These are phyloP conservation scores for Eulimnadia texana DNA, from an alignment of 1,140 invertebrate species.

Conservation along the genomic window DNA sequence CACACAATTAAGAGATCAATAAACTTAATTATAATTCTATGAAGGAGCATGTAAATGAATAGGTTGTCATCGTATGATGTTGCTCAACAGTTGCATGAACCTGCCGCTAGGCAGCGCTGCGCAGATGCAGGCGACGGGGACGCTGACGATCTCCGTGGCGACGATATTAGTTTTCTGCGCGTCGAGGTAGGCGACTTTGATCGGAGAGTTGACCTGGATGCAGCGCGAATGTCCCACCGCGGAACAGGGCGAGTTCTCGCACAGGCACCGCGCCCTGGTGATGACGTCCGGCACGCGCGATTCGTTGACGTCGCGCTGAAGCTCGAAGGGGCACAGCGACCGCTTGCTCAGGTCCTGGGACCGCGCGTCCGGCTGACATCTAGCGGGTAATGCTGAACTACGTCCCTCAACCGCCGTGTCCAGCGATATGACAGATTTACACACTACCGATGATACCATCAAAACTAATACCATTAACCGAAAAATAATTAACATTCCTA, in stretches of 20 bases:
- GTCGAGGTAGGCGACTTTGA: constrained; percentile 14
- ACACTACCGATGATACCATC: no score
- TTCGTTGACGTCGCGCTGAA: constrained; percentile 4
- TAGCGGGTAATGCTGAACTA: no score
- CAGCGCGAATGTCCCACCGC: no score
- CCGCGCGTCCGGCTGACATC: constrained; percentile 4
- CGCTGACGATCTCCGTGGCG: constrained; percentile 7
- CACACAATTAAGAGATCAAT: no score
- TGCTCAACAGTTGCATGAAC: constrained; percentile 4
- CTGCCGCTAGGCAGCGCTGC: background rate
- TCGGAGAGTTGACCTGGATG: constrained; percentile 1
- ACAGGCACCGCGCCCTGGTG: constrained; percentile 4
- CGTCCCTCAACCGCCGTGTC: no score
- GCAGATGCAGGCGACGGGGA: constrained; percentile 13
- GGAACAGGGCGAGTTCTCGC: constrained; percentile 8
- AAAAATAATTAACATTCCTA: no score
- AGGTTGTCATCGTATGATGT: no score
- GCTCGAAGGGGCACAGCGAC: constrained; percentile 9
- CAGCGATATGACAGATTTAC: no score
- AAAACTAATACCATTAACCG: no score
- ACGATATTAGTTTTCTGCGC: background rate
- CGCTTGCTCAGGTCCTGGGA: constrained; percentile 5
- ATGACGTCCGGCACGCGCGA: constrained; percentile 8
- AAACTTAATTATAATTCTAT: no score
- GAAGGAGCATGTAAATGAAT: no score